Evolutionary conservation across 2,113 vertebrate species (phyloP), one percentile per base, ranked within the genome.

Genomic region (Stercorarius parasiticus): DNA sequence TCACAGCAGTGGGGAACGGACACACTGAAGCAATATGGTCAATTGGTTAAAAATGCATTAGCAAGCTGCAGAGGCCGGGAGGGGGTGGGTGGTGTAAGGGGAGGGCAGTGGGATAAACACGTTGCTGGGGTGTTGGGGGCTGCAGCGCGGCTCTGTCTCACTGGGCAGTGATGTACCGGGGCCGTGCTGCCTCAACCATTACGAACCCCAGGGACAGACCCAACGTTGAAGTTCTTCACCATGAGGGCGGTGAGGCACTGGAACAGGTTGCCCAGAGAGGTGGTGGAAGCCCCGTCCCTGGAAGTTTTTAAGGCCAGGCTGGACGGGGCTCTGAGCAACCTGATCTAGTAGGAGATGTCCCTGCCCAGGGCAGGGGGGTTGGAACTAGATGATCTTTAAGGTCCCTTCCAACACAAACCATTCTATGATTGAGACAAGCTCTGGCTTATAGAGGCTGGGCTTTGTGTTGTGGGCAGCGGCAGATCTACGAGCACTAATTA

Each of bases 121-220:
- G 0, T 1, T 21, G 42, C 55, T 3, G 15, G 2, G 5, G 36
- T 1, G 47, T 3, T 26, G 1, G 27, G 26, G 80, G 88, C 72
- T 49, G 82, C 45, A 29, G 72, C 55, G 53, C 77, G 25, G 72
- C 84, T 65, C 64, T 30, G 76, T 6, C 58, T 34, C 71, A 1
- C 49, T 21, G 61, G 62, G 70, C 49, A n/a, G 62, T 1, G 42
- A 23, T 2, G 77, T 13, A 7, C 38, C 25, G 3, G 25, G 4
- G 45, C 12, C 3, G n/a, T 1, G n/a, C 49, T 26, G 55, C n/a
- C 82, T 10, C 47, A 42, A 4, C 74, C 47, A 1, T 0, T 2
- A 49, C 42, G 26, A 70, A 2, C 53, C 84, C 17, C 1, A 1
- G 61, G 49, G 49, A 15, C 53, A 52, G 19, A 32, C 5, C 38